Base-by-base conservation (phyloP, 2,888 invertebrate genomes). In the Pandemis corylana region DNA sequence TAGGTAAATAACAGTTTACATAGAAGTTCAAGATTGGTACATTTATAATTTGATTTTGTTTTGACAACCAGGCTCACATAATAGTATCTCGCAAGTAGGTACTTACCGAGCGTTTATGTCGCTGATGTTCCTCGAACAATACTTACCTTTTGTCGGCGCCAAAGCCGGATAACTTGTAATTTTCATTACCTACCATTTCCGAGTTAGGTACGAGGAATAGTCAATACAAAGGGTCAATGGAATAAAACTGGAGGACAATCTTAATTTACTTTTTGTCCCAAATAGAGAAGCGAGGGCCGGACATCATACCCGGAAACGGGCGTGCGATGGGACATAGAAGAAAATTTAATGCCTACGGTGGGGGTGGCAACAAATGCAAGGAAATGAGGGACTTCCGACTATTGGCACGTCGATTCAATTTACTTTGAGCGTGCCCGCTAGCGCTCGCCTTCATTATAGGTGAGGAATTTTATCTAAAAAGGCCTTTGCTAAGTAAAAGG, bases 361-460 rank as follows among this genome's bases (percentile, higher is more conserved):
- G 85, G 81, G 83, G 80, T 85, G 87, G 85, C 90, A 89, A 91
- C 91, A 92, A 92, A 90, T 90, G 88, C 84, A 87, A 87, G 92
- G 92, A 93, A 92, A 93, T 92, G 91, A 92, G 91, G 90, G 85
- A 88, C 91, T 91, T 92, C 92, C 92, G 85, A 83, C 87, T 86
- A 91, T 91, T 85, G 89, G 87, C 90, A 90, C 90, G 87, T 89
- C 86, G 85, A 90, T 90, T 87, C 90, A 89, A 92, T 91, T 91
- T 89, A 81, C 90, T 90, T 89, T 87, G 89, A 85, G 74, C 68
- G 73, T 68, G 73, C 72, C 63, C 85, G 83, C 80, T 77, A 79
- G 80, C 80, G 42, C 71, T 64, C 68, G 77, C 81, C 80, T 85
- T 85, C 82, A 81, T 83, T 86, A 83, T 82, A 81, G 81, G 80